These are phyloP conservation scores for Podarcis lilfordi DNA, from an alignment of 2,797 vertebrate species.

Conservation along the genomic window DNA sequence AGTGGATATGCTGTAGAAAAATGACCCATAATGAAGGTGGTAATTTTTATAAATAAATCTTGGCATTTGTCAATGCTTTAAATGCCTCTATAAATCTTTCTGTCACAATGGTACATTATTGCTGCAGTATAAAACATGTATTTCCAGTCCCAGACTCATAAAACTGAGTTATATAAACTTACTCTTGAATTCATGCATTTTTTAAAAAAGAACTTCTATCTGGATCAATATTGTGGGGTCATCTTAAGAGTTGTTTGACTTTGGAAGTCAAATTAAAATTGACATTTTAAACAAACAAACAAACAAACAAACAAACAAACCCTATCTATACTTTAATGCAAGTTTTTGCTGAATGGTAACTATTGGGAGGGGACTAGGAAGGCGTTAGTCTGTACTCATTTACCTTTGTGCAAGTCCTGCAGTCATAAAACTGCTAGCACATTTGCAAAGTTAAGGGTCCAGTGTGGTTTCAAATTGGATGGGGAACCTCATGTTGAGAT, in stretches of 20 bases:
- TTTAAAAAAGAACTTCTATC: background rate
- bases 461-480: too few relatives aligned
- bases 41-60: conserved; percentile 34
- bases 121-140: background rate
- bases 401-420: background rate
- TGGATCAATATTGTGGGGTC: background rate
- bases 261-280: background rate
- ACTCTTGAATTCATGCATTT: background rate
- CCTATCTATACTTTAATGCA: background rate
- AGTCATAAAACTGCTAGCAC: too few relatives aligned
- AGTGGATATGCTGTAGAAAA: background rate
- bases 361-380: background rate
- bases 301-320: background rate
- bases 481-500: too few relatives aligned
- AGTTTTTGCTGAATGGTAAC: background rate
- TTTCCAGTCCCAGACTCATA: background rate
- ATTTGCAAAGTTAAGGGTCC: too few relatives aligned
- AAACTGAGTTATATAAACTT: background rate
- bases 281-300: too few relatives aligned
- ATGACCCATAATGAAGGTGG: conserved; percentile 4
- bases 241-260: background rate
- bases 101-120: background rate
- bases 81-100: conserved; percentile 12
- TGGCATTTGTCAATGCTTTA: conserved; percentile 25
- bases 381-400: background rate